Base-by-base conservation (phyloP, 2,888 invertebrate genomes). In the Toxonevra muliebris region DNA sequence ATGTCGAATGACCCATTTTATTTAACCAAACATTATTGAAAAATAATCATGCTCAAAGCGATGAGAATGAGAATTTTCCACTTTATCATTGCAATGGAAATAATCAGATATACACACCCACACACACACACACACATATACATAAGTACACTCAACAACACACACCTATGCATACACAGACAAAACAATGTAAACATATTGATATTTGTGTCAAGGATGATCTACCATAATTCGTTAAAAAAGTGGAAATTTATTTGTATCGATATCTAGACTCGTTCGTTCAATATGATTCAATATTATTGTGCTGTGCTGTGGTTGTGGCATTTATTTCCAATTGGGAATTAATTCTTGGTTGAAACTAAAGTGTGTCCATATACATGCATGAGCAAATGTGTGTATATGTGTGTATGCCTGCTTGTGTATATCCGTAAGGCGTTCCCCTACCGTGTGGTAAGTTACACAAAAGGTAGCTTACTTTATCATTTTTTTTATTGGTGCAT, bases 11-110 rank as follows among this genome's bases (percentile, higher is more conserved):
- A 69, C 71, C 71, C 69, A 71, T 68, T 69, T 71, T 59, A 59
- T 65, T 67, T 61, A 40, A 53, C 48, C 62, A 63, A 72, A 69
- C 67, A 69, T 66, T 72, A 62, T 73, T 77, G 75, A 74, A 75
- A 70, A 75, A 71, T 74, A 65, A 74, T 76, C 74, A 74, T 66
- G 65, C 69, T 61, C 59, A 53, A 17, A 63, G 68, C 61, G 55
- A n/a, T 63, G 64, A 54, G 61, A 50, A 19, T 63, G 64, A 54
- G 61, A 54, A 58, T 45, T 58, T 17, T 69, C 61, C 58, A 69
- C 61, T 57, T 61, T 53, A 65, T 61, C 52, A 65, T 61, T 65
- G 68, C 17, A 50, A 17, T 13, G 53, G 11, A 41, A 12, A 50
- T 53, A 19, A 43, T 4, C 42, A 68, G 15, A 63, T n/a, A 63